Evolutionary conservation across 2,888 invertebrate species (phyloP), one percentile per base, ranked within the genome.

Genomic region (Dorcus parallelipipedus): DNA sequence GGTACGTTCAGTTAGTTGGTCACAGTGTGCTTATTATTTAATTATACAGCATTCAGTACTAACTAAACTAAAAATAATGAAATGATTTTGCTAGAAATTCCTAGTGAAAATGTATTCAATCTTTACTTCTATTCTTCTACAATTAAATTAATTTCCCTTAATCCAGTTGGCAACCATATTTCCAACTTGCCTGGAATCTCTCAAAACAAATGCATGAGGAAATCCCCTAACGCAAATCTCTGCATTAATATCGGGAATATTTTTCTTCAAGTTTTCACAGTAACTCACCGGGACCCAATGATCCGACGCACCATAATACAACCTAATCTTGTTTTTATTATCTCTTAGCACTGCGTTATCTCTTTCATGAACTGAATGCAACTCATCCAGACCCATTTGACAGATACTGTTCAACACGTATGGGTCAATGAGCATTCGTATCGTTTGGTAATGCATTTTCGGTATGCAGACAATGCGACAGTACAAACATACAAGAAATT

Each of bases 141-240:
- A 20, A 9, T 17, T n/a, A 38, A 9, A 14, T 3, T 41, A 51
- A 38, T 51, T 23, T 26, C 9, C n/a, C 39, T 63, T 63, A 20
- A 77, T 71, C 75, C 76, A 75, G 49, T 67, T 64, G 4, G 68
- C 69, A n/a, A 77, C 71, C 55, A 70, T 64, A 55, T 64, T 58
- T n/a, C 71, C 89, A 71, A 91, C 82, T 64, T 78, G 77, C 49
- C 78, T 74, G 2, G 88, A 86, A 41, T 83, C 79, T 48, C 83
- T 81, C 41, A 95, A 73, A 3, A 95, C 92, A 83, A 94, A 96
- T 3, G 91, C 87, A 78, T 96, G 96, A 40, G 83, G 81, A 67
- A 84, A 83, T 20, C 83, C 81, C 49, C 82, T 76, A 10, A 80
- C 77, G 71, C 87, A 88, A 20, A 89, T 70, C 59, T 82, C 75